A percentile compares a stretch with the other conserved stretches of the same genome.
phyloP scores from a whole-genome alignment of 2,113 vertebrate genomes.

The Copsychus sechellarum region DNA sequence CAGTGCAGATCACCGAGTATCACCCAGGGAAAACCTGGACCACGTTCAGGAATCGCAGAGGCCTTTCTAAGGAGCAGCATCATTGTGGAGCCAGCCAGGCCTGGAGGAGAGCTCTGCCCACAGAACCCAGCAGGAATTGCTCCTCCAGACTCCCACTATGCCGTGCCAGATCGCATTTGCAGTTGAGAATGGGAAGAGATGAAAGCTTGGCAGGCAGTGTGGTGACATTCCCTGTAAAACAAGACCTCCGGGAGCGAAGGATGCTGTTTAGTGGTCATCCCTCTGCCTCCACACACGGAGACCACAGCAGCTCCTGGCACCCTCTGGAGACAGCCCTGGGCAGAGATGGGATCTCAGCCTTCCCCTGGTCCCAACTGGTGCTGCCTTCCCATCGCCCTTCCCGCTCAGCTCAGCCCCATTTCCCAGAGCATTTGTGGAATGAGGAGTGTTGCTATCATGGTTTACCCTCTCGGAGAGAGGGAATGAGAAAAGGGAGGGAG shows the following conservation, averaged over 20 bases:
- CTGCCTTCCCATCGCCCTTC: not conserved
- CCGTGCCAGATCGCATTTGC: not conserved
- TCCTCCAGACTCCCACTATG: not conserved
- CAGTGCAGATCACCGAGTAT: not conserved
- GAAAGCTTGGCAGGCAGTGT: not conserved
- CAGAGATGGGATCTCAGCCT: not conserved
- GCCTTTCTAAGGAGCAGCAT: not conserved
- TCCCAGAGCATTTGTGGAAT: constrained; percentile 42
- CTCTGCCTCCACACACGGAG: not conserved
- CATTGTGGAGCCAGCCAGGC: not conserved
- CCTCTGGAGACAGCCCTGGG: not conserved
- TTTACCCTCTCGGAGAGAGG: constrained; percentile 25
- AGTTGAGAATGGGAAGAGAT: not conserved
- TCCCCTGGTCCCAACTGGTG: not conserved
- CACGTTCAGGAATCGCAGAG: rapidly evolving
- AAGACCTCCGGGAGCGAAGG: not conserved
- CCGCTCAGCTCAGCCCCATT: not conserved
- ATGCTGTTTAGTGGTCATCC: not conserved
- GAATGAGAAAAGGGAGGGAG: constrained; percentile 8
- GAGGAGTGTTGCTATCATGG: constrained; percentile 35
- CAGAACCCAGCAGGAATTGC: not conserved
- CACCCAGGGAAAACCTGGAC: not conserved
- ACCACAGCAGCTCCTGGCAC: not conserved
- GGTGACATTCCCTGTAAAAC: not conserved
- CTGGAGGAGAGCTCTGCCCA: not conserved